Base-by-base conservation (phyloP, 2,888 invertebrate genomes). In the Girardia tigrina region DNA sequence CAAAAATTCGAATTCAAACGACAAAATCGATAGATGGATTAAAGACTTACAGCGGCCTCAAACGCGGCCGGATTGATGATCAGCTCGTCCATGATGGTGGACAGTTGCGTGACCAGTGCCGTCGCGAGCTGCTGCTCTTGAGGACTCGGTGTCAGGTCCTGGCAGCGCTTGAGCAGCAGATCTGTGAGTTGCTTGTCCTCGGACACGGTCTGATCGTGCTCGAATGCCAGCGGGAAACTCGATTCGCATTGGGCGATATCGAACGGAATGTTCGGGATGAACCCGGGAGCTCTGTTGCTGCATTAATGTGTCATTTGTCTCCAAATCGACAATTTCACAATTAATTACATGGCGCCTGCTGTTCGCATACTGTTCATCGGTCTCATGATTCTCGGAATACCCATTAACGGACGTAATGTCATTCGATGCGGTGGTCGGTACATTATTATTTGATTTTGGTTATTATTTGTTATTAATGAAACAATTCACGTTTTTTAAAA, bases 101-200 rank as follows among this genome's bases (percentile, higher is more conserved):
- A 93, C n/a, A 97, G 89, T 85, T 94, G 94, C 0, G 93, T 92
- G 29, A 95, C 92, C 23, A 98, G 87, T 84, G 92, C 93, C 29
- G 75, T 75, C 74, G 97, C 90, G 0, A 93, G 90, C 0, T 93
- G 90, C 85, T 94, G 93, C 81, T 97, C 95, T 0, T 89, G 88
- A 0, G 93, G 88, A 0, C 91, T 89, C 0, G 95, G 95, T 72
- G 92, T 91, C 77, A 98, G 87, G 83, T 97, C 94, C 28, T 90
- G 87, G 82, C 94, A 94, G 42, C 94, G 88, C 83, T 95, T 94
- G 70, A 97, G 85, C 0, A 97, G 86, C 0, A 90, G 90, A 86
- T 90, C 89, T 23, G 92, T 91, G 42, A 94, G 88, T 0, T 89
- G 88, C 0, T 90, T 87, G 82, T 95, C 95, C 81, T 94, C 94